These are phyloP conservation scores for Trachelus stipa DNA, from an alignment of 2,888 invertebrate species.

Conservation along the genomic window DNA sequence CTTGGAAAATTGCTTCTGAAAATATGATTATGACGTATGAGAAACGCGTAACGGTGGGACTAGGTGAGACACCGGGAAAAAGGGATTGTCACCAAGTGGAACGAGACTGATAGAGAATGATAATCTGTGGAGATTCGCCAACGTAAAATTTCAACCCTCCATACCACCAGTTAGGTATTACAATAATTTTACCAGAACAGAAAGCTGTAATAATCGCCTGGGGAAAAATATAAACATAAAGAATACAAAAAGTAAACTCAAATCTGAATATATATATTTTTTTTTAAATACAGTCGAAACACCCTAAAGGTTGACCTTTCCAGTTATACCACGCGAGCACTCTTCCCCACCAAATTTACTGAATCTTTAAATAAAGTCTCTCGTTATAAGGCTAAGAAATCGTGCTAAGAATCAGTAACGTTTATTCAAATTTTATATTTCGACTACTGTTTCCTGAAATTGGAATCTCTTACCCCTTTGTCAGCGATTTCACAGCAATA, in stretches of 20 bases:
- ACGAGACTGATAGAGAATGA: not conserved
- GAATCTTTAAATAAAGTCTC: not conserved
- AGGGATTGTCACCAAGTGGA: not conserved
- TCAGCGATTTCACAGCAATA: not conserved
- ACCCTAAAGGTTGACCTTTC: not conserved
- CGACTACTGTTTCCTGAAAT: not conserved
- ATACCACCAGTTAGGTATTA: not conserved
- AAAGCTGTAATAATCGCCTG: not conserved
- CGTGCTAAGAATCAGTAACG: not conserved
- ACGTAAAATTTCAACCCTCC: not conserved
- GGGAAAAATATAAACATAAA: not conserved
- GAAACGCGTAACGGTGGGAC: not conserved
- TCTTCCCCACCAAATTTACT: not conserved
- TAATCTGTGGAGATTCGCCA: not conserved
- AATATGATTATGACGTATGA: not conserved
- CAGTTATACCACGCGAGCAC: not conserved
- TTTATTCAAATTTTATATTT: not conserved
- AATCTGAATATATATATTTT: not conserved
- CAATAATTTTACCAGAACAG: not conserved
- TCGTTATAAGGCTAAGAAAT: not conserved
- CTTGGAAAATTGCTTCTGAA: not conserved
- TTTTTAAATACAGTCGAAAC: not conserved
- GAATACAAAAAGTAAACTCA: not conserved
- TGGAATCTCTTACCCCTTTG: not conserved
- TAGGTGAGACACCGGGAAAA: not conserved